Evolutionary conservation across 2,113 vertebrate genomes (phyloP), one percentile per base, ranked within the genome.

Genomic region (Pachypanchax playfairii): DNA sequence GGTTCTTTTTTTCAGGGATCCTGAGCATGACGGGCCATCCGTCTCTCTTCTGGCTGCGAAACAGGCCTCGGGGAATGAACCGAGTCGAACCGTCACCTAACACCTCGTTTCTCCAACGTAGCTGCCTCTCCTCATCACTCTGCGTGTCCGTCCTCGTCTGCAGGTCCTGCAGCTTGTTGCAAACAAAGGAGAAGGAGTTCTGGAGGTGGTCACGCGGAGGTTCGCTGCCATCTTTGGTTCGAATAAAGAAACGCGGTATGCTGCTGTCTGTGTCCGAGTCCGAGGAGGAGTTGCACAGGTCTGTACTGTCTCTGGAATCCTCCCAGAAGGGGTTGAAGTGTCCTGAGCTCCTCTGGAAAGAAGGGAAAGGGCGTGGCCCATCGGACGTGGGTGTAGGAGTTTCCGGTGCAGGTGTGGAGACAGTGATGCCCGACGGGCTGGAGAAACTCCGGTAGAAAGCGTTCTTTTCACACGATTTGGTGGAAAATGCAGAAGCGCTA

Each of bases 1-100:
- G 94, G 85, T 96, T 99, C 88, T 99, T 99, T 87, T 96, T 98
- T 70, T 99, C 97, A 0, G 97, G 97, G 65, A 99, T 99, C 75
- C 97, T 93, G 79, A 99, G 75, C 97, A 99, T 94, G 80, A 99
- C 91, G 0, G 95, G 85, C 97, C 97, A 99, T 12, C 97, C 97
- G 0, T 95, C 89, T 36, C 84, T 91, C 36, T 86, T 92, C 67
- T 77, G 91, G 75, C 92, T 94, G 61, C 91, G 91, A 85, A 97
- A 96, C 25, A 99, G 90, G 4, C 90, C 81, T 0, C 58, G 76
- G 1, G 94, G 94, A 26, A 94, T 70, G 14, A 93, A 91, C 3
- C 85, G 82, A 33, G 70, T 77, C 3, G 85, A 81, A 1, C 73
- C 28, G 0, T 83, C 65, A 3, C 81, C 86, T 61, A 88, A 85